Conservation (phyloP, 2,888 invertebrate species). For the Pyrrhia umbra region DNA sequence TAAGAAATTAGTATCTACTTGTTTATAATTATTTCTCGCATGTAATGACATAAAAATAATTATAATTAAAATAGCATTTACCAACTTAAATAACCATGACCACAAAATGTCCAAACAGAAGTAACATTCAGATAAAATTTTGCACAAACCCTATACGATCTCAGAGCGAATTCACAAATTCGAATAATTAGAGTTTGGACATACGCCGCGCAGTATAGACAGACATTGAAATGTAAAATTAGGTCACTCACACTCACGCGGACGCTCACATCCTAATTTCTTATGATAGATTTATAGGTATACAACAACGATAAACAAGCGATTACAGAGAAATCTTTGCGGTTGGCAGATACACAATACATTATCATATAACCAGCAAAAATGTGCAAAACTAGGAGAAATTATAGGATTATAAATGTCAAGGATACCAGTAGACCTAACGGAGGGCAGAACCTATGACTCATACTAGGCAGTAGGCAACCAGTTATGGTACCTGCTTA, state of each 20-base stretch:
- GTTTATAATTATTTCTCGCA: no score
- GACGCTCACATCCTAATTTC: conserved; percentile 59
- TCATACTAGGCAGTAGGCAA: conserved; percentile 23
- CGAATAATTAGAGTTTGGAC: conserved; percentile 44
- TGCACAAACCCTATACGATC: conserved; percentile 36
- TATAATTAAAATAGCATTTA: no score
- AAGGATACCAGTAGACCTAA: conserved; percentile 34
- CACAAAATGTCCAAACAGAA: no score
- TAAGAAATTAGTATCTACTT: not conserved
- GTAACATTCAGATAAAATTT: not conserved
- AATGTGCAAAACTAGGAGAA: conserved; percentile 32
- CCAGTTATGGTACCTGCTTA: conserved; percentile 2
- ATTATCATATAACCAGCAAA: not conserved
- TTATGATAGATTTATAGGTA: conserved; percentile 47
- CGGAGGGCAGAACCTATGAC: conserved; percentile 49
- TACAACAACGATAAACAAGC: conserved; percentile 24
- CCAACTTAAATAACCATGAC: no score
- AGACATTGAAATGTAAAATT: conserved; percentile 65
- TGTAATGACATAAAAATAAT: no score
- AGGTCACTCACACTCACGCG: conserved; percentile 58
- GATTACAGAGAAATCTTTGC: conserved; percentile 24
- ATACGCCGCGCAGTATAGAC: conserved; percentile 59
- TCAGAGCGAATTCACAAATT: conserved; percentile 38
- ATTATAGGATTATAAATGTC: conserved; percentile 34
- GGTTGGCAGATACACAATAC: not conserved